A percentile compares a stretch with the other conserved stretches of the same genome.
These are phyloP conservation scores for Eleutherodactylus coqui DNA, from an alignment of 2,797 vertebrate species.

Conservation along the genomic window DNA sequence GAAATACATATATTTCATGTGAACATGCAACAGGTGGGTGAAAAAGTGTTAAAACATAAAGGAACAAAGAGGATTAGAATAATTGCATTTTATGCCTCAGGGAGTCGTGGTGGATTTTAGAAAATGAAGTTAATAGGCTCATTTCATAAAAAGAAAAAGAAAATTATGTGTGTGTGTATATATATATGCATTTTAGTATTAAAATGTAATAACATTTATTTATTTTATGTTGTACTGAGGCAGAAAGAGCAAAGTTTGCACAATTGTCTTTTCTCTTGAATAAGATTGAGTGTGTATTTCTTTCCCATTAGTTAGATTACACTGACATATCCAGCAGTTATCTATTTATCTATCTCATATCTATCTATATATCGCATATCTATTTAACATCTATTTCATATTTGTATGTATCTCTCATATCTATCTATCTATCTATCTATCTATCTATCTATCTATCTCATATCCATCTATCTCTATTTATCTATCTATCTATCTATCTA, in stretches of 20 bases:
- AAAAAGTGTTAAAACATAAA: slow-evolving; percentile 62
- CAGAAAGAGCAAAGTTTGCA: background rate
- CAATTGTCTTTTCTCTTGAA: background rate
- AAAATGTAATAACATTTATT: slow-evolving; percentile 12
- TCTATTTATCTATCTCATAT: no score
- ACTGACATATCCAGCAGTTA: background rate
- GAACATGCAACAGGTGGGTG: slow-evolving; percentile 61
- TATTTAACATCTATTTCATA: background rate
- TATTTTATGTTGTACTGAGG: background rate
- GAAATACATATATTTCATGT: slow-evolving; percentile 58
- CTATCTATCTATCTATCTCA: no score
- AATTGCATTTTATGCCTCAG: slow-evolving; percentile 64
- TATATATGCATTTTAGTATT: background rate
- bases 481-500: background rate
- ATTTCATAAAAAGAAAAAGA: slow-evolving; percentile 42
- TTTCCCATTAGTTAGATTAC: background rate
- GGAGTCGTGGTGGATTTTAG: slow-evolving; percentile 53
- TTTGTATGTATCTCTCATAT: background rate
- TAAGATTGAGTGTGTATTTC: background rate
- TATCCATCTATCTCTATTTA: background rate
- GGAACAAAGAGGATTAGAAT: slow-evolving; percentile 62
- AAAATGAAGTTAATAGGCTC: slow-evolving; percentile 54
- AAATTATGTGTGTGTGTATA: slow-evolving; percentile 10
- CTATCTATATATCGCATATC: background rate
- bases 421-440: slow-evolving; percentile 21